Evolutionary conservation across 2,888 invertebrate species (phyloP), one percentile per base, ranked within the genome.

Genomic region (Boloria selene): DNA sequence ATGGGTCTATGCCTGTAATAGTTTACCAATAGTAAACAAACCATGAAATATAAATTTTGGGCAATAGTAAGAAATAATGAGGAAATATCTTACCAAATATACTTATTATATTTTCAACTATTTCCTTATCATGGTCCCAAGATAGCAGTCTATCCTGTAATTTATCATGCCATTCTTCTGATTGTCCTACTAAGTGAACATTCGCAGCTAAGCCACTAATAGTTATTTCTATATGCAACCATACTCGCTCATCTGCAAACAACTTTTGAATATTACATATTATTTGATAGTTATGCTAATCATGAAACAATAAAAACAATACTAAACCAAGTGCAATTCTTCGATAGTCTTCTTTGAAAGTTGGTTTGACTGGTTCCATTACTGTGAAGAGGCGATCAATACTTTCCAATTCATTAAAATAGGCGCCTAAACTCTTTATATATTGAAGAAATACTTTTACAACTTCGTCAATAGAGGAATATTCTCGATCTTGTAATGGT

Each of bases 61-160:
- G 31, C 7, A 31, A 7, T 31, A 31, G 31, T 38, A 38, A 38
- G 7, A 38, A 38, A 38, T 6, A 31, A 31, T 31, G 6, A 31
- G 5, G 6, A 31, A 31, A 31, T 38, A 38, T 70, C 74, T 81
- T 81, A 90, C 91, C 87, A 82, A 90, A 88, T 62, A 87, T 79
- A 59, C 65, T 69, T 75, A 80, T 77, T 42, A 90, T 83, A 70
- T 91, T 91, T 14, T 85, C 84, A 44, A 88, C 83, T 73, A 91
- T 88, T 68, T 84, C 80, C 73, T 81, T 84, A 70, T 90, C 90
- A 82, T 89, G 86, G 69, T 91, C 88, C 91, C 91, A 91, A 52
- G 72, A 72, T 3, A 85, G 69, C 6, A 90, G 78, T 4, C 87
- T 85, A 18, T 72, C 68, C 71, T 90, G 85, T 59, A 90, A 70